A percentile compares a stretch with the other conserved stretches of the same genome.
Conservation (phyloP, 2,113 vertebrate species). For the Nettapus auritus region DNA sequence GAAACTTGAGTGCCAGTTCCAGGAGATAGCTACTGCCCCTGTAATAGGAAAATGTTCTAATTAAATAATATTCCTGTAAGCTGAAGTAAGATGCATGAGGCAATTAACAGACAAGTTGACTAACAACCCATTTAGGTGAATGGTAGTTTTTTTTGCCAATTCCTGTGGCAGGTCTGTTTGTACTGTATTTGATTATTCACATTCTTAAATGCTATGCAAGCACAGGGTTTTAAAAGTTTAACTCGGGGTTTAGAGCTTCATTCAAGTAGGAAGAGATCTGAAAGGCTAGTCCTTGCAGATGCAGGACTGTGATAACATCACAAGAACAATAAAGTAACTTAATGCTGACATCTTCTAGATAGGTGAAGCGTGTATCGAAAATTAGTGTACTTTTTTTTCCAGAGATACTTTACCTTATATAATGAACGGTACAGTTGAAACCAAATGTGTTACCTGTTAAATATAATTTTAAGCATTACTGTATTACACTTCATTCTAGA, state of each 20-base stretch:
- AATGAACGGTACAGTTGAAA: neutral
- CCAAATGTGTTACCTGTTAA: neutral
- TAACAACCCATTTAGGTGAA: neutral
- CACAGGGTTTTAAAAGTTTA: neutral
- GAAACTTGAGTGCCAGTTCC: neutral
- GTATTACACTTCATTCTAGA: neutral
- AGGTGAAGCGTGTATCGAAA: neutral
- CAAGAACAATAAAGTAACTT: neutral
- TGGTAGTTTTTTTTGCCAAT: neutral
- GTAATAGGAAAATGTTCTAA: neutral
- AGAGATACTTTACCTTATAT: neutral
- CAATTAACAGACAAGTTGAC: neutral
- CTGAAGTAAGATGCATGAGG: neutral
- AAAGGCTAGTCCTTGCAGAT: neutral
- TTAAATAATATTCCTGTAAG: neutral
- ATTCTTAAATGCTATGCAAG: neutral
- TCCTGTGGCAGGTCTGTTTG: neutral
- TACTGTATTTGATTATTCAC: neutral
- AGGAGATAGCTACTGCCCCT: neutral
- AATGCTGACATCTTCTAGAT: neutral
- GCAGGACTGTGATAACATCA: neutral
- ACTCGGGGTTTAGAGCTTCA: neutral
- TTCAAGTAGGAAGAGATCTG: neutral
- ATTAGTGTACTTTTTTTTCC: neutral
- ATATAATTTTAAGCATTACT: neutral